Conservation (phyloP, 2,888 invertebrate genomes). For the Hemithea aestivaria region DNA sequence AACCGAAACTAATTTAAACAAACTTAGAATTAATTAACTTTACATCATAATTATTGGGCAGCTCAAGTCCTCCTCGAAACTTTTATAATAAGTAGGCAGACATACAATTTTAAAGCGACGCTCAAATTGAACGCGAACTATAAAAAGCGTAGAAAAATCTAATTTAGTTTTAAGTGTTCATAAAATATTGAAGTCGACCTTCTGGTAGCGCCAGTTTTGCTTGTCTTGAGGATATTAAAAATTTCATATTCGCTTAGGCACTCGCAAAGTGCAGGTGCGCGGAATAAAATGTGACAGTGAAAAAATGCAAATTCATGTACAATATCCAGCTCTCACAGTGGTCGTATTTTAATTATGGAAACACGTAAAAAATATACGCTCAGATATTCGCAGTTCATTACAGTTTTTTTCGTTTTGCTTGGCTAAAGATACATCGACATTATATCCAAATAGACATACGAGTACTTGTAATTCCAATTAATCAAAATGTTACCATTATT, state of each 20-base stretch:
- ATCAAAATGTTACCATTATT: too few species aligned
- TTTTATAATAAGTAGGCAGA: constrained; percentile 10
- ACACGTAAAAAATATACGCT: constrained; percentile 17
- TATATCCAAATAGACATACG: too few species aligned
- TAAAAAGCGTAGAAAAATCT: constrained; percentile 43
- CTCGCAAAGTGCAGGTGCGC: constrained; percentile 32
- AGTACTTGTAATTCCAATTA: too few species aligned
- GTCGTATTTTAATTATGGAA: constrained; percentile 32
- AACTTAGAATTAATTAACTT: constrained; percentile 24
- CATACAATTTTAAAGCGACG: constrained; percentile 16
- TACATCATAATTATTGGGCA: constrained; percentile 22
- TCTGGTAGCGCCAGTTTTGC: constrained; percentile 45
- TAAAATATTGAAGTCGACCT: constrained; percentile 64
- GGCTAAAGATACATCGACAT: too few species aligned
- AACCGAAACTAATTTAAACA: constrained; percentile 23
- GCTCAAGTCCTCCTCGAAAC: constrained; percentile 23
- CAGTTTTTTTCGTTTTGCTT: constrained; percentile 35
- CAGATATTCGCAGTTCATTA: constrained; percentile 34
- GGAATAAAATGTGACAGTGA: constrained; percentile 28
- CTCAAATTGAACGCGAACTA: constrained; percentile 14
- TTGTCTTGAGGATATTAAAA: constrained; percentile 63
- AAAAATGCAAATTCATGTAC: constrained; percentile 25
- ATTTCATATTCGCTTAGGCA: constrained; percentile 45
- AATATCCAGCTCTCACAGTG: constrained; percentile 17
- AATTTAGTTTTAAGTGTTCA: constrained; percentile 63